phyloP scores from a whole-genome alignment of 2,888 invertebrate genomes.

The Pomacea canaliculata region DNA sequence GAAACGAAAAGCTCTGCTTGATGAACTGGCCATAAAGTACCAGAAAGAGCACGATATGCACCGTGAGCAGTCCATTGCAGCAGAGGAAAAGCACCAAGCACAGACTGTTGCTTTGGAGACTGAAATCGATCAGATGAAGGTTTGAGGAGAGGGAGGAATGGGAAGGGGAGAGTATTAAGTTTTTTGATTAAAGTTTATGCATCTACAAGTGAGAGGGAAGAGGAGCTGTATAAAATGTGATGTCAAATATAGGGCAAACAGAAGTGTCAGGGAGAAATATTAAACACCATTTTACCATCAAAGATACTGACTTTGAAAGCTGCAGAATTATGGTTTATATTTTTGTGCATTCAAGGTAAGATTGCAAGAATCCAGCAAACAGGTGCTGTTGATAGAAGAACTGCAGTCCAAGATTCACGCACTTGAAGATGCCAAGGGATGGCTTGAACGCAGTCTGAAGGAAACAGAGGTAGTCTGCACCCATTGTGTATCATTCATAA shows the following conservation, averaged over 20 bases:
- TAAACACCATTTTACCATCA: no score
- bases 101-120: slow-evolving; percentile 54
- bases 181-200: neutral
- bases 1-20: slow-evolving; percentile 70
- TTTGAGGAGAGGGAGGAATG: slow-evolving; percentile 27
- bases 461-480: slow-evolving; percentile 59
- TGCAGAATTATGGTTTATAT: no score
- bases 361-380: slow-evolving; percentile 50
- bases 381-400: slow-evolving; percentile 52
- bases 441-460: slow-evolving; percentile 64
- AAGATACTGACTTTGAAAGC: no score
- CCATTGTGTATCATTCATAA: neutral
- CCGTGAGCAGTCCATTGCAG: slow-evolving; percentile 54
- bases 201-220: no score
- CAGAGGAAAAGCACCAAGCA: slow-evolving; percentile 55
- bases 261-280: no score
- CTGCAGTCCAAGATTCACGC: slow-evolving; percentile 48
- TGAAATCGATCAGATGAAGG: slow-evolving; percentile 60
- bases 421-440: slow-evolving; percentile 62
- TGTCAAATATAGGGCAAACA: no score
- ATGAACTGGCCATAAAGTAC: slow-evolving; percentile 70
- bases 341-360: slow-evolving; percentile 40
- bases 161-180: neutral
- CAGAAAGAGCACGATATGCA: slow-evolving; percentile 68
- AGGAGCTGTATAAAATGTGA: no score